Conservation (phyloP, 2,888 invertebrate genomes). For the Parnassius apollo region DNA sequence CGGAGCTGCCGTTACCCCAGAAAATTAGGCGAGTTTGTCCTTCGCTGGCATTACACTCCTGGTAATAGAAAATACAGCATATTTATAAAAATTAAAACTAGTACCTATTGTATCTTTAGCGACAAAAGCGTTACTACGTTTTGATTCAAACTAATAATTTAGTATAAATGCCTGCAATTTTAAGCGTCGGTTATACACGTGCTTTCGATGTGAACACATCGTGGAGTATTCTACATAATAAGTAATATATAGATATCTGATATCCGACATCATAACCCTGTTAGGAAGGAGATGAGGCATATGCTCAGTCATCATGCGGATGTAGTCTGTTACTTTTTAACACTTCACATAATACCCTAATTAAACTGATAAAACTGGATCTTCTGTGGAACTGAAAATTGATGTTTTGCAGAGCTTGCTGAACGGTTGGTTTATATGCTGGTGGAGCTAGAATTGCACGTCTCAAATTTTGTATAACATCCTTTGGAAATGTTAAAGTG, state of each 20-base stretch:
- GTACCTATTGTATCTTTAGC: too few relatives aligned
- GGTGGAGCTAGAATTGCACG: slow-evolving; percentile 53
- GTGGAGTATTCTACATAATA: too few relatives aligned
- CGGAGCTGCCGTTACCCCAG: slow-evolving; percentile 61
- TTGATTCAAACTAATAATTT: too few relatives aligned
- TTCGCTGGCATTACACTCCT: slow-evolving; percentile 67
- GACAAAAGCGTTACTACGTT: too few relatives aligned
- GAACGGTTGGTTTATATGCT: slow-evolving; percentile 53
- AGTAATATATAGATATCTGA: too few relatives aligned
- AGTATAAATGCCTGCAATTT: too few relatives aligned
- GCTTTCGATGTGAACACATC: too few relatives aligned
- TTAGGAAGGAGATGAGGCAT: too few relatives aligned
- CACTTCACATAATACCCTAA: slow-evolving; percentile 40
- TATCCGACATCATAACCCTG: too few relatives aligned
- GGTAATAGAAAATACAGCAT: slow-evolving; percentile 3
- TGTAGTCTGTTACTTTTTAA: background rate
- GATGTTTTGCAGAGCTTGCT: slow-evolving; percentile 54
- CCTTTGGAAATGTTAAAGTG: slow-evolving; percentile 50
- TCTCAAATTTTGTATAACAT: slow-evolving; percentile 58
- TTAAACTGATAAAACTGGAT: slow-evolving; percentile 57
- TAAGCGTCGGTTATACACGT: too few relatives aligned
- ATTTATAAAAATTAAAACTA: too few relatives aligned
- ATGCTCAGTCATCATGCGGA: background rate
- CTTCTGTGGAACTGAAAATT: slow-evolving; percentile 65
- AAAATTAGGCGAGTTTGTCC: slow-evolving; percentile 65